phyloP scores from a whole-genome alignment of 2,113 vertebrate genomes.

The Anseranas semipalmata region DNA sequence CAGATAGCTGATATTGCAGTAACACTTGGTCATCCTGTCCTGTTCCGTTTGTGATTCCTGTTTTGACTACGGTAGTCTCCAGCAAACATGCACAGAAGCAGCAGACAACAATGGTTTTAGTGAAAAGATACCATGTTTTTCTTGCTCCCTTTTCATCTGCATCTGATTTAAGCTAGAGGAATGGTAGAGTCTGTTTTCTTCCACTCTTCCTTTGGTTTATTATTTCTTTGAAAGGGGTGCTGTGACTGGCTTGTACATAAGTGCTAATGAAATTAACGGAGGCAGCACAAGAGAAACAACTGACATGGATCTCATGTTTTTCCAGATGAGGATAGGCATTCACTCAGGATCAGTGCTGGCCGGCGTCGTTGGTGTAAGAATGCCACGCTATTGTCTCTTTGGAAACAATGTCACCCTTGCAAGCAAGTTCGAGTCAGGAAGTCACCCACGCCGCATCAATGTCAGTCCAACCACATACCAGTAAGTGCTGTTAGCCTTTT shows the following conservation, averaged over 20 bases:
- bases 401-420: constrained; percentile 98
- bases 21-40: background rate
- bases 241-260: background rate
- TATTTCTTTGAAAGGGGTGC: background rate
- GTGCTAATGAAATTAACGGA: background rate
- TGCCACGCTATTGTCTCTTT: constrained; percentile 98
- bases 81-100: background rate
- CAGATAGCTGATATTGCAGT: background rate
- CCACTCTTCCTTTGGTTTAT: background rate
- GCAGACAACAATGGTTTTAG: background rate
- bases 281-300: background rate
- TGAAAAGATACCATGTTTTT: background rate
- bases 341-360: constrained; percentile 97
- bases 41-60: background rate
- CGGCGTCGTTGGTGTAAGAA: constrained; percentile 95
- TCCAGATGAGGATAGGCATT: constrained; percentile 94
- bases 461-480: constrained; percentile 95
- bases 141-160: background rate
- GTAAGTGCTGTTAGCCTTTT: constrained; percentile 79
- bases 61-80: background rate
- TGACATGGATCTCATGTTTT: background rate
- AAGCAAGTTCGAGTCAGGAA: constrained; percentile 98
- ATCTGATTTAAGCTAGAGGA: background rate
- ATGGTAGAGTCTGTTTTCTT: background rate
- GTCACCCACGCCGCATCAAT: constrained; percentile 95